Evolutionary conservation across 1,140 invertebrate species (phyloP), one percentile per base, ranked within the genome.

Genomic region (Drosophila fuyamai): DNA sequence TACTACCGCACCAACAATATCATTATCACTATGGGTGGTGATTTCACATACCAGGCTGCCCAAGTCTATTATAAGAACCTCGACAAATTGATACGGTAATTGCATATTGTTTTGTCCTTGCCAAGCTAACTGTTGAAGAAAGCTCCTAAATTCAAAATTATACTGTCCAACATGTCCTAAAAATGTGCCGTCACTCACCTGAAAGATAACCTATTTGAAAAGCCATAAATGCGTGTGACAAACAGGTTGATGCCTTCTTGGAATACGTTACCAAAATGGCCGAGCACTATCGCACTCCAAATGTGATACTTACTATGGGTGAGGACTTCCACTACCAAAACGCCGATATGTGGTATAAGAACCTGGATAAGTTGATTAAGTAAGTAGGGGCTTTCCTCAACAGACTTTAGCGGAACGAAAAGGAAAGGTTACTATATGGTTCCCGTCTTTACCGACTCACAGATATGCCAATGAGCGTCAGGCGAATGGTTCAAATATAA

Each of bases 11-110:
- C 95, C 2, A 95, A 96, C 85, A 96, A 98, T 92, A 93, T 98
- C 9, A 94, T 98, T 65, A 93, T 98, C 53, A 98, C 97, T 1
- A 99, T 99, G 98, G 98, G 98, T 0, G 96, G 95, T 68, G 98
- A 99, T 93, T 99, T 99, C 90, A 95, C 96, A 46, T 99, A 98
- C 93, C 96, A 97, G 90, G 95, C 96, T 91, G 97, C 98, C 4
- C 93, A 96, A 77, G 94, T 95, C 82, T 98, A 97, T 95, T 99
- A 95, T 91, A 95, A 94, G 78, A 98, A 99, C 92, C 85, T 99
- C 85, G 98, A 99, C 92, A 97, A 97, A 92, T 93, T 98, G 4
- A 98, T 98, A 84, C 94, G 95, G 97, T 97, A 94, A 90, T 48
- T 76, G 9, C 7, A 27, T 56, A 43, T 56, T 50, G 16, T 10